A percentile compares a stretch with the other conserved stretches of the same genome.
These are phyloP conservation scores for Steinernema khuongi DNA, from an alignment of 1,140 invertebrate species.

Conservation along the genomic window DNA sequence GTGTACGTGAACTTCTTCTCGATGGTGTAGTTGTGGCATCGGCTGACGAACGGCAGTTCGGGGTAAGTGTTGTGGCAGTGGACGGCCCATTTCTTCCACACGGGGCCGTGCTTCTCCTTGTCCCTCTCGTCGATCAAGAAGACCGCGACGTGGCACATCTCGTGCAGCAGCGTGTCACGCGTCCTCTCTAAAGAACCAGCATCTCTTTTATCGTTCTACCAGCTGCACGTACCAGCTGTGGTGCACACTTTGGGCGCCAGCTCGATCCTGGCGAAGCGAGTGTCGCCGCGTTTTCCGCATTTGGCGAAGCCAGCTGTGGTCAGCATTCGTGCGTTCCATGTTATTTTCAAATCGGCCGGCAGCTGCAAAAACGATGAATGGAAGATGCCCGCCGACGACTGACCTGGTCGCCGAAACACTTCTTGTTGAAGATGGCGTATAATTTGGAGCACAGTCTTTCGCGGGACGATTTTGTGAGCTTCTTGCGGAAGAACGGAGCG, in stretches of 20 bases:
- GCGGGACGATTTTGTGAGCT: not conserved
- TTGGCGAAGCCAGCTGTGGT: not conserved
- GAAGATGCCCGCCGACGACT: not conserved
- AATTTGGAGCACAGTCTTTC: not conserved
- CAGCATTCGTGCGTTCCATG: not conserved
- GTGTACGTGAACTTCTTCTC: not conserved
- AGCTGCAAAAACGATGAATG: not conserved
- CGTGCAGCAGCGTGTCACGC: not conserved
- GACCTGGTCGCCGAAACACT: not conserved
- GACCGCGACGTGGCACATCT: not conserved
- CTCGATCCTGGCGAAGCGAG: not conserved
- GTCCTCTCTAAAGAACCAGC: not conserved
- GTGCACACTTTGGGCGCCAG: conserved; percentile 6
- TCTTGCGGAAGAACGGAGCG: not conserved
- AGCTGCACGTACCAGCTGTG: not conserved
- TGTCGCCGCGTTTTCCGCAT: not conserved
- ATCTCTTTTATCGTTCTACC: not conserved
- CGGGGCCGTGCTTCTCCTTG: not conserved
- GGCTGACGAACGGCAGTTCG: not conserved
- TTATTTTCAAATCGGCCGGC: not conserved
- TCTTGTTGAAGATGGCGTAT: not conserved
- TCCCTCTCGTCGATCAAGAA: not conserved
- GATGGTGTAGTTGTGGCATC: not conserved
- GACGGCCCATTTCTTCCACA: not conserved
- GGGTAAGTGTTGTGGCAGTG: not conserved